Base-by-base conservation (phyloP, 1,140 invertebrate genomes). In the Drosophila tsacasi region DNA sequence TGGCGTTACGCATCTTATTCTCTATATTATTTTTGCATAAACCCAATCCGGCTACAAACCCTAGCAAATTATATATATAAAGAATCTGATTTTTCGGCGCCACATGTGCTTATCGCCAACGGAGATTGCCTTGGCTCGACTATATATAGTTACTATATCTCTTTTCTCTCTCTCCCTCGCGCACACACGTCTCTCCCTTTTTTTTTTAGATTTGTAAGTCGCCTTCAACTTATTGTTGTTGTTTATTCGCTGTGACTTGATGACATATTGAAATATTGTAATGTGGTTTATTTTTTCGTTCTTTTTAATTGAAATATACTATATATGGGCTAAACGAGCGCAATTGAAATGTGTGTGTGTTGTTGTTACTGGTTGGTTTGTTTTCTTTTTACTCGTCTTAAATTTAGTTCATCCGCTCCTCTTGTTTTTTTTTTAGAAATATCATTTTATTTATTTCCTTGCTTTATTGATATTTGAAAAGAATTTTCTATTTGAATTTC, bases 381-480 rank as follows among this genome's bases (percentile, higher is more conserved):
- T 44, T 62, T 37, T 54, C 49, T 65, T 60, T 40, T 49, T 32
- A 32, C 30, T 65, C 39, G 30, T 72, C 49, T 73, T 72, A 55
- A 42, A 13, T 55, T 63, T 73, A 35, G 25, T 63, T 32, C 72
- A 47, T 64, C 9, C 63, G 47, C 76, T 50, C 61, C 44, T 47
- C 58, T 65, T 71, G 85, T 32, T 52, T 52, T 77, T 52, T 35
- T 54, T 55, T 55, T 32, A 86, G 80, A 68, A 86, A 85, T 81
- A 74, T 78, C 65, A 55, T 63, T 77, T 58, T 65, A 55, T 66
- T 81, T 55, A 52, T 71, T 46, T 68, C 66, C 49, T 85, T 89
- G 89, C 85, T 85, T 89, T 89, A 90, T 90, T 90, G 85, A 90
- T 90, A 90, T 90, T 82, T 91, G 81, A 81, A 83, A 89, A 91